Evolutionary conservation across 2,113 vertebrate species (phyloP), one percentile per base, ranked within the genome.

Genomic region (Sebastes schlegelii): DNA sequence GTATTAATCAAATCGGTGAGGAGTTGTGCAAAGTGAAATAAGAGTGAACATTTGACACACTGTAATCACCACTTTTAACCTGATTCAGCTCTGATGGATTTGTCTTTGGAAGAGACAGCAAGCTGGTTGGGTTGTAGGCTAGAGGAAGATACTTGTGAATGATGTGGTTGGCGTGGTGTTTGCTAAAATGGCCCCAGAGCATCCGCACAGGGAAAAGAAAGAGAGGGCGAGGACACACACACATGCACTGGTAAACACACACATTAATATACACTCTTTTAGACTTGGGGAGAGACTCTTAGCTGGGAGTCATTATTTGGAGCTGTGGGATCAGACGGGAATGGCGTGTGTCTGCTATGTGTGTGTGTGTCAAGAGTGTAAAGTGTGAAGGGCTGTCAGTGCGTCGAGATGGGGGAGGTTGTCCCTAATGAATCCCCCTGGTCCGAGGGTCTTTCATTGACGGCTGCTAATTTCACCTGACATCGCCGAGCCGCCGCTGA

Each of bases 401-500:
- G 77, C 13, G 43, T 74, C 65, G 80, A 64, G 79, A 71, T 83
- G 81, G 73, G 82, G 68, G 81, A 46, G 61, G 78, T 6, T 74
- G 76, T 79, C 83, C 52, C 75, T 93, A 92, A 91, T 92, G 91
- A 95, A 79, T 88, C 84, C 82, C 73, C 69, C 58, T 68, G 84
- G 85, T 91, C 87, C 86, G 80, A 84, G 84, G 88, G 85, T 85
- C 79, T 78, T 88, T 79, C 74, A 82, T 79, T 80, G 74, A 88
- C 76, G 68, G 71, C 67, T 52, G 74, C 90, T 94, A 92, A 94
- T 95, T 91, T 91, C 89, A 85, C 89, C 83, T 90, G 94, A 95
- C 93, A 94, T 66, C 8, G 64, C 71, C 5, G 85, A 61, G 74
- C 78, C 48, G 74, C 86, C 69, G 74, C 73, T 76, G 83, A 89